phyloP scores from a whole-genome alignment of 2,888 invertebrate genomes.

The Coelopa pilipes region DNA sequence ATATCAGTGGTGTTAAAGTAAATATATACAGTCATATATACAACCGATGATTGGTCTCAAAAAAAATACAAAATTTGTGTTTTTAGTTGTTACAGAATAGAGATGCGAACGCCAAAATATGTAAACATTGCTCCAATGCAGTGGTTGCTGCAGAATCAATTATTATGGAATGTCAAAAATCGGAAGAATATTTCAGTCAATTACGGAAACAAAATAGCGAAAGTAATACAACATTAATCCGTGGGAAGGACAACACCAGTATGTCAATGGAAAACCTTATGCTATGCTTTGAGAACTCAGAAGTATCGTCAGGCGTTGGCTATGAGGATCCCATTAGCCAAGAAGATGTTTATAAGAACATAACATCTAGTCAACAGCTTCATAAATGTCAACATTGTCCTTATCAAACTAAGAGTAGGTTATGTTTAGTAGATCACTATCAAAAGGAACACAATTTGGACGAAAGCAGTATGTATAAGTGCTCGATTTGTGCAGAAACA shows the following conservation, averaged over 20 bases:
- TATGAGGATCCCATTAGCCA: background rate
- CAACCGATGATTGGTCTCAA: background rate
- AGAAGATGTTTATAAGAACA: background rate
- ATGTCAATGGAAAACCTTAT: background rate
- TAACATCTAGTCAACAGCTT: background rate
- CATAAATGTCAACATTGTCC: slow-evolving; percentile 36
- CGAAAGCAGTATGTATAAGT: slow-evolving; percentile 39
- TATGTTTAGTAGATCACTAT: slow-evolving; percentile 35
- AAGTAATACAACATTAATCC: background rate
- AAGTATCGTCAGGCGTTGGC: background rate
- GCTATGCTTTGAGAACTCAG: too few species aligned
- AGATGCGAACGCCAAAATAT: slow-evolving; percentile 39
- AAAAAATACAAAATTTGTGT: too few species aligned
- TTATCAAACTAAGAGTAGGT: slow-evolving; percentile 33
- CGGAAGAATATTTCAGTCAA: slow-evolving; percentile 33
- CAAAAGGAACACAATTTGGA: slow-evolving; percentile 30
- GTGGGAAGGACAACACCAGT: background rate
- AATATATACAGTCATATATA: background rate
- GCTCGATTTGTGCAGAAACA: slow-evolving; percentile 31
- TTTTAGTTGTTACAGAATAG: slow-evolving; percentile 13
- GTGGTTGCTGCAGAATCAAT: slow-evolving; percentile 36
- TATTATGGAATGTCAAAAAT: slow-evolving; percentile 37
- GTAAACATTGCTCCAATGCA: slow-evolving; percentile 23
- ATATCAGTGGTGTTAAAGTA: slow-evolving; percentile 41
- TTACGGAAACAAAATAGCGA: background rate